phyloP scores from a whole-genome alignment of 2,888 invertebrate species.

The Altica lythri region DNA sequence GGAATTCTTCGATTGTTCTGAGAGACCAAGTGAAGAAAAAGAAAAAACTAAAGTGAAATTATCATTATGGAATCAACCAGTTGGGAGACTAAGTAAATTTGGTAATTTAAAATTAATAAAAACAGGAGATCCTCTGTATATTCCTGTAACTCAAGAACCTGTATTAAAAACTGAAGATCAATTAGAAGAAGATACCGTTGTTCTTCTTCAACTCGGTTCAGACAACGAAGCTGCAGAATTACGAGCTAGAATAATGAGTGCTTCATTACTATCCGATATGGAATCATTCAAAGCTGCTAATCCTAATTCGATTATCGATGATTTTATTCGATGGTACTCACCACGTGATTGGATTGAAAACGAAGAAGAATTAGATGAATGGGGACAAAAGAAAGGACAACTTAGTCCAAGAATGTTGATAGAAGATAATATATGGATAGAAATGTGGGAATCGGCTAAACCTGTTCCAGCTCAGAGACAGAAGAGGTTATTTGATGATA shows the following conservation, averaged over 20 bases:
- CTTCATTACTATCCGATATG: conserved; percentile 95
- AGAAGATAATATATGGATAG: conserved; percentile 84
- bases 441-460: conserved; percentile 87
- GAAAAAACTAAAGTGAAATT: conserved; percentile 52
- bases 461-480: conserved; percentile 89
- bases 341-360: conserved; percentile 90
- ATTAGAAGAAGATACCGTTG: conserved; percentile 87
- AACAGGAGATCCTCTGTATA: conserved; percentile 73
- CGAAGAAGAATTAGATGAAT: conserved; percentile 57
- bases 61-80: conserved; percentile 62
- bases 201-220: conserved; percentile 85
- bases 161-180: conserved; percentile 98
- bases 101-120: conserved; percentile 70
- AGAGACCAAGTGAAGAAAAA: conserved; percentile 55
- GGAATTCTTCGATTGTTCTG: conserved; percentile 81
- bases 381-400: conserved; percentile 66
- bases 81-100: conserved; percentile 67
- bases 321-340: conserved; percentile 98
- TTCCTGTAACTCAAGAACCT: conserved; percentile 88
- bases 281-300: conserved; percentile 99
- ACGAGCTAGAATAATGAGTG: conserved; percentile 93
- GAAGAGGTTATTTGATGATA: conserved; percentile 93
- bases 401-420: conserved; percentile 89
- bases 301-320: conserved; percentile 84
- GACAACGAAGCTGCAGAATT: conserved; percentile 82